Evolutionary conservation across 2,113 vertebrate genomes (phyloP), one percentile per base, ranked within the genome.

Genomic region (Benitochromis conjunctus): DNA sequence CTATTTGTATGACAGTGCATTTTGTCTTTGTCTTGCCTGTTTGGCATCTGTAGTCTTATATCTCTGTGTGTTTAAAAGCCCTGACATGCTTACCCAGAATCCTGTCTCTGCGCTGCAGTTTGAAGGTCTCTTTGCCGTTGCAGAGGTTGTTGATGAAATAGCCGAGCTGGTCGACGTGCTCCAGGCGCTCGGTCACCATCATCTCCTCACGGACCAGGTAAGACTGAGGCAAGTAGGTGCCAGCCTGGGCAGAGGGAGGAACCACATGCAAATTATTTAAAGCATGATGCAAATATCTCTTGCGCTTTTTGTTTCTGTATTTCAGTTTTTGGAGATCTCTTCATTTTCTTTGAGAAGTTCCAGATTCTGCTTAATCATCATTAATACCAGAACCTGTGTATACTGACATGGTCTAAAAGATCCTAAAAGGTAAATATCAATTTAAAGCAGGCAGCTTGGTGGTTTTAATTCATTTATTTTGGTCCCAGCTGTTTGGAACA

Each of bases 191-290:
- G 1, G 98, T 99, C 92, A 99, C 98, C 5, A 99, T 94, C 99
- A 99, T 99, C 95, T 99, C 97, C 81, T 99, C 98, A 0, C 98
- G 99, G 93, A 99, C 93, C 95, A 99, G 94, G 90, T 97, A 96
- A 0, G 98, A 98, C 95, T 99, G 98, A 11, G 98, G 99, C 96
- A 99, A 94, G 89, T 99, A 99, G 4, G 97, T 98, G 83, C 98
- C 98, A 85, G 98, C 97, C 99, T 99, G 94, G 5, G 4, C 4
- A 21, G 18, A 43, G 10, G 5, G 16, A 38, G 2, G 21, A 56
- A 54, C 54, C 51, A 54, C 56, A 66, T 29, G 24, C 34, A 34
- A 43, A 79, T n/a, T 10, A 43, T 34, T 60, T 24, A 41, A 13
- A 77, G 55, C 69, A 76, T 12, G 26, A 48, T 31, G 24, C 3